A percentile compares a stretch with the other conserved stretches of the same genome.
Evolutionary conservation across 2,797 vertebrate species (phyloP).

Genomic region (Poecilia gillii): DNA sequence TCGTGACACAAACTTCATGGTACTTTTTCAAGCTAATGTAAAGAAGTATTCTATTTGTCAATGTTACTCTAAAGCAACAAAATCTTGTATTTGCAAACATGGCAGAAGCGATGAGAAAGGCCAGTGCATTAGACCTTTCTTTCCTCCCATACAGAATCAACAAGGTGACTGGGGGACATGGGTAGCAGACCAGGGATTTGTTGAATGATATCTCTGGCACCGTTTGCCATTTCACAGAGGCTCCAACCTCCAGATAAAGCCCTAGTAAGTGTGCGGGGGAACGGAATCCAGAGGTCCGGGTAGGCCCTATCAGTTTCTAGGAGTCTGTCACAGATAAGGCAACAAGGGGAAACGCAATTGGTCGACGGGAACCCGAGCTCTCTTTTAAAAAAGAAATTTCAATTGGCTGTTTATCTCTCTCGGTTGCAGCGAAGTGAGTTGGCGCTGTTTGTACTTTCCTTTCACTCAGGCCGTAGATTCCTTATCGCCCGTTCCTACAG

Average conservation of each 20-base stretch:
- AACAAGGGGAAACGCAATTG: conserved; percentile 66
- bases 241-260: conserved; percentile 80
- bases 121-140: conserved; percentile 3
- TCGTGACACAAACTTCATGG: not conserved
- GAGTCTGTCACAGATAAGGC: conserved; percentile 82
- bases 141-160: conserved; percentile 26
- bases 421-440: conserved; percentile 31
- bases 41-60: not conserved
- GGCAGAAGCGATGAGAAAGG: conserved; percentile 22
- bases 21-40: not conserved
- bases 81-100: conserved; percentile 22
- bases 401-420: conserved; percentile 75
- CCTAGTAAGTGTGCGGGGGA: conserved; percentile 77
- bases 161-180: conserved; percentile 48
- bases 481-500: conserved; percentile 20
- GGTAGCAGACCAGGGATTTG: conserved; percentile 63
- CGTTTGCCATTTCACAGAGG: conserved; percentile 73
- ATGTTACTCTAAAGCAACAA: not conserved
- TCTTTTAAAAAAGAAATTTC: conserved; percentile 70
- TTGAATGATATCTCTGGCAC: conserved; percentile 75
- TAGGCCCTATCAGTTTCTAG: conserved; percentile 77
- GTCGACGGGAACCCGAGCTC: conserved; percentile 38
- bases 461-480: conserved; percentile 14
- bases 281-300: conserved; percentile 78
- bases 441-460: conserved; percentile 18